Conservation (phyloP, 2,113 vertebrate genomes). For the Thalassarche chlororhynchos region DNA sequence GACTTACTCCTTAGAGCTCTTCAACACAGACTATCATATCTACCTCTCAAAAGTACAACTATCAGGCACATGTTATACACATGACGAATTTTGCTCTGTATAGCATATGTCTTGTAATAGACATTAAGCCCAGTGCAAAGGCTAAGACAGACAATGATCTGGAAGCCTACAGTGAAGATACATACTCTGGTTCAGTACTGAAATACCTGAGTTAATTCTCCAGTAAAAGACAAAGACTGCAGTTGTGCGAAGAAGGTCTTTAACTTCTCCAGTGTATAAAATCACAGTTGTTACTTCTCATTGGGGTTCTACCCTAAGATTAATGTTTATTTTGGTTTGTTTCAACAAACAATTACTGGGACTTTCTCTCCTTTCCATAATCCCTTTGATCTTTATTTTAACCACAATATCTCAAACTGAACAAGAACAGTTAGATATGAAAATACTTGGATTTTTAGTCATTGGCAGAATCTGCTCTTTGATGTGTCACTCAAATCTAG, state of each 20-base stretch:
- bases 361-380: neutral
- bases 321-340: neutral
- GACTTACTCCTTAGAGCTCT: neutral
- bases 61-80: neutral
- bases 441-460: neutral
- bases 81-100: neutral
- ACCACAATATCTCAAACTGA: neutral
- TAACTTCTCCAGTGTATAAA: neutral
- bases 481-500: neutral
- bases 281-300: neutral
- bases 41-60: neutral
- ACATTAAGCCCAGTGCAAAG: neutral
- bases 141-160: neutral
- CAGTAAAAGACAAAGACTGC: neutral
- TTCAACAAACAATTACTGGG: neutral
- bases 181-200: neutral
- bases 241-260: neutral
- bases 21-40: neutral
- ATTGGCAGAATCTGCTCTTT: neutral
- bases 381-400: neutral
- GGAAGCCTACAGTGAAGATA: neutral
- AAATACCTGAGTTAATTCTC: neutral
- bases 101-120: neutral
- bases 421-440: neutral
- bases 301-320: neutral